These are phyloP conservation scores for Tetramorium bicarinatum DNA, from an alignment of 2,888 invertebrate species.

Conservation along the genomic window DNA sequence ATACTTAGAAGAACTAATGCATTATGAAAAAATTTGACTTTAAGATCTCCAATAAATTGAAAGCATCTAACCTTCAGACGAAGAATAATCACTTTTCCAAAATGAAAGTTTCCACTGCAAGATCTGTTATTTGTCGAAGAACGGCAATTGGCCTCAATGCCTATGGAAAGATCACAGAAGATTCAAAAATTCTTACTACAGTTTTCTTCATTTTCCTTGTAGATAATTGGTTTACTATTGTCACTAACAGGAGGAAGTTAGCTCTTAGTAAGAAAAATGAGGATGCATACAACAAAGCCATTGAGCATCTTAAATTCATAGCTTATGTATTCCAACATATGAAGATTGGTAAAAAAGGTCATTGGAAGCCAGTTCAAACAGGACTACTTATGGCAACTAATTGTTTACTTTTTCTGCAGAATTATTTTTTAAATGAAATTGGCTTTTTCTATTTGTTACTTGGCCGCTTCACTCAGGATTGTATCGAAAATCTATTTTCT, in stretches of 20 bases:
- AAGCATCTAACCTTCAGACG: neutral
- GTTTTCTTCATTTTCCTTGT: neutral
- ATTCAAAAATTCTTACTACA: constrained; percentile 1
- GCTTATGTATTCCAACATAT: neutral
- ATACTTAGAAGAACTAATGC: neutral
- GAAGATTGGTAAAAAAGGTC: neutral
- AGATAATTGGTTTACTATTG: neutral
- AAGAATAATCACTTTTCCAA: neutral
- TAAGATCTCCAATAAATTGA: neutral
- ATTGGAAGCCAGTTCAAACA: constrained; percentile 10
- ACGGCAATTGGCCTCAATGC: neutral
- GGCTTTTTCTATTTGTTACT: neutral
- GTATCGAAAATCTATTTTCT: constrained; percentile 12
- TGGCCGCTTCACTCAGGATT: constrained; percentile 4
- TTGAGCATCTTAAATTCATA: constrained; percentile 3
- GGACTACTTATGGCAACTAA: constrained; percentile 3
- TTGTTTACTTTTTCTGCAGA: neutral
- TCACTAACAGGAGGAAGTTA: neutral
- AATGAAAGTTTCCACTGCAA: constrained; percentile 1
- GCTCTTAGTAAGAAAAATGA: constrained; percentile 19
- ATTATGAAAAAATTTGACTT: constrained; percentile 3
- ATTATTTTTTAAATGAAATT: constrained; percentile 9
- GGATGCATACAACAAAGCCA: neutral
- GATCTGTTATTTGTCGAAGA: constrained; percentile 1
- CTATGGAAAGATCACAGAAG: neutral